Evolutionary conservation across 2,888 invertebrate species (phyloP).

Genomic region (Agonum fuliginosum): DNA sequence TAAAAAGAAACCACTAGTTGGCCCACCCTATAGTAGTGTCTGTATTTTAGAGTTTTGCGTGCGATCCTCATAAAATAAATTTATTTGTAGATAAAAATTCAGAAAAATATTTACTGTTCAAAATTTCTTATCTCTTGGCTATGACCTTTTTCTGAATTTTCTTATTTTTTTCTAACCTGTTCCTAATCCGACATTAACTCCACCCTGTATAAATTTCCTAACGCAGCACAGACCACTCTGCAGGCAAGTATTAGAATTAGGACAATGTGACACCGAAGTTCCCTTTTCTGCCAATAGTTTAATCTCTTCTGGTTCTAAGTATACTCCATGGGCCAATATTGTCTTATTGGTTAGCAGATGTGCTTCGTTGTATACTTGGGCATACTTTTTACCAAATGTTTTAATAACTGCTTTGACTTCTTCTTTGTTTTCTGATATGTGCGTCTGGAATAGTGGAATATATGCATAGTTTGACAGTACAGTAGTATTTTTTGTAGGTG

Average conservation of each 20-base stretch:
- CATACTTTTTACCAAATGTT: constrained; percentile 78
- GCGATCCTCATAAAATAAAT: too few species aligned
- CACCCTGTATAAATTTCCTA: constrained; percentile 77
- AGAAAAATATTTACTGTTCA: too few species aligned
- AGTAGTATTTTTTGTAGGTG: too few species aligned
- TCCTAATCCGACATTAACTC: constrained; percentile 87
- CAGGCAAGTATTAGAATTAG: constrained; percentile 88
- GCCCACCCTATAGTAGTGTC: too few species aligned
- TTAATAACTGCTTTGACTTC: constrained; percentile 82
- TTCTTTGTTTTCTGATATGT: constrained; percentile 86
- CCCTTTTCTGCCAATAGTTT: constrained; percentile 77
- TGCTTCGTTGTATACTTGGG: constrained; percentile 84
- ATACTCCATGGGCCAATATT: constrained; percentile 89
- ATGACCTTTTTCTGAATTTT: constrained; percentile 26
- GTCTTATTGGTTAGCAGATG: constrained; percentile 84
- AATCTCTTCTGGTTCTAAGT: constrained; percentile 83
- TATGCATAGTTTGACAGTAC: neutral
- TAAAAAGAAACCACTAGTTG: too few species aligned
- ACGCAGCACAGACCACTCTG: constrained; percentile 89
- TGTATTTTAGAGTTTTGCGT: too few species aligned
- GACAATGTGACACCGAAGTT: constrained; percentile 88
- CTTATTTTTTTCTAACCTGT: constrained; percentile 79
- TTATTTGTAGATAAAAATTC: too few species aligned
- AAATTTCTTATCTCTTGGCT: too few species aligned
- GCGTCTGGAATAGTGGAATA: constrained; percentile 80